A percentile compares a stretch with the other conserved stretches of the same genome.
phyloP scores from a whole-genome alignment of 2,797 vertebrate species.

The Danio albolineatus region DNA sequence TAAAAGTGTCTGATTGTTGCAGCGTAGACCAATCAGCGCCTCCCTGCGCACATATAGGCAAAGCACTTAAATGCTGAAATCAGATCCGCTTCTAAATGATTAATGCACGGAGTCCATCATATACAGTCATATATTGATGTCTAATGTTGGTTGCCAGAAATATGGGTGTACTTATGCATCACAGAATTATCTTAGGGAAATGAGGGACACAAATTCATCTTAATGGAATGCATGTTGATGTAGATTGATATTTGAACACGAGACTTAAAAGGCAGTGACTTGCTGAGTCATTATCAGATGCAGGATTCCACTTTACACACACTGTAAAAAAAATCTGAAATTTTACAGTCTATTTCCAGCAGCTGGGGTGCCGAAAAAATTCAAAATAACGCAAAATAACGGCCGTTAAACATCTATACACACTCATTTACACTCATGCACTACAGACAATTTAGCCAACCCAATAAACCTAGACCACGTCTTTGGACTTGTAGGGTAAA shows the following conservation, averaged over 20 bases:
- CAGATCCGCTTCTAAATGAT: constrained; percentile 37
- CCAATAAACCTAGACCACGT: too few species aligned
- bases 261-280: neutral
- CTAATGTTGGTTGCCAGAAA: neutral
- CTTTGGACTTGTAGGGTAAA: too few species aligned
- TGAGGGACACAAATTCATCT: neutral
- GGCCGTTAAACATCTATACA: too few species aligned
- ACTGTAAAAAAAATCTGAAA: too few species aligned
- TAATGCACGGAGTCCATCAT: constrained; percentile 9
- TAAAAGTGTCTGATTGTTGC: too few species aligned
- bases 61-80: constrained; percentile 39
- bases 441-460: too few species aligned
- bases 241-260: neutral
- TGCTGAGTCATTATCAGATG: constrained; percentile 4
- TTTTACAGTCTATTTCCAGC: too few species aligned
- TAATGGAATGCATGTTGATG: neutral
- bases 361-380: too few species aligned
- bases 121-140: neutral
- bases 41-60: neutral
- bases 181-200: neutral
- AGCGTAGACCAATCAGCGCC: neutral
- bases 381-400: too few species aligned
- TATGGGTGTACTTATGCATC: neutral
- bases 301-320: neutral
- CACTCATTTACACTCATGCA: too few species aligned